These are phyloP conservation scores for Pteronura brasiliensis DNA, from an alignment of 2,113 vertebrate species.

Conservation along the genomic window DNA sequence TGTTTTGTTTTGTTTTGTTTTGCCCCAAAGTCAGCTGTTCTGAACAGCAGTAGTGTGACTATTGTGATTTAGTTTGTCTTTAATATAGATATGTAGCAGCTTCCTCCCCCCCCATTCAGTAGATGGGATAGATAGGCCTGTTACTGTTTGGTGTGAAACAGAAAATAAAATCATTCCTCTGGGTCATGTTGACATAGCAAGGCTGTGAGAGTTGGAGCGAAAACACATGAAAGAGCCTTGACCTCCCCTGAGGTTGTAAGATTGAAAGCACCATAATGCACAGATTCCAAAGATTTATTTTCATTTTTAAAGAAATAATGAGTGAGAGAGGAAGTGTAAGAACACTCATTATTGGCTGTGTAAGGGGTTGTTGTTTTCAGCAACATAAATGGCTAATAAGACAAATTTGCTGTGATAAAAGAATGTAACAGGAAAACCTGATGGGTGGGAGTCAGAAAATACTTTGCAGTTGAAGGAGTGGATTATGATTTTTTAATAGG, in stretches of 20 bases:
- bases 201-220: not conserved
- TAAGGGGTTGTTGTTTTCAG: not conserved
- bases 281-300: slow-evolving; percentile 4
- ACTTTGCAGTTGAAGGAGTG: not conserved
- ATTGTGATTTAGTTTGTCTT: not conserved
- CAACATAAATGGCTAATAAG: not conserved
- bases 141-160: not conserved
- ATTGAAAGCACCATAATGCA: not conserved
- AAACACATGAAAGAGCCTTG: not conserved
- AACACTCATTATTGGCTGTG: not conserved
- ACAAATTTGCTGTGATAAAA: not conserved
- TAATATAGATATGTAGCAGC: not conserved
- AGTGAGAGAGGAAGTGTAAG: not conserved
- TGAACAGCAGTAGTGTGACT: not conserved
- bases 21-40: not conserved
- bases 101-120: not conserved
- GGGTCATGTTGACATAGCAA: not conserved
- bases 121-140: not conserved
- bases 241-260: not conserved
- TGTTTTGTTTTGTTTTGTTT: not conserved
- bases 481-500: not conserved
- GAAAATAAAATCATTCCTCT: slow-evolving; percentile 2
- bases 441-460: not conserved
- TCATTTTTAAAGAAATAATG: slow-evolving; percentile 21
- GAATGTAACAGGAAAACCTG: not conserved